Evolutionary conservation across 2,113 vertebrate genomes (phyloP), one percentile per base, ranked within the genome.

Genomic region (Dicaeum eximium): DNA sequence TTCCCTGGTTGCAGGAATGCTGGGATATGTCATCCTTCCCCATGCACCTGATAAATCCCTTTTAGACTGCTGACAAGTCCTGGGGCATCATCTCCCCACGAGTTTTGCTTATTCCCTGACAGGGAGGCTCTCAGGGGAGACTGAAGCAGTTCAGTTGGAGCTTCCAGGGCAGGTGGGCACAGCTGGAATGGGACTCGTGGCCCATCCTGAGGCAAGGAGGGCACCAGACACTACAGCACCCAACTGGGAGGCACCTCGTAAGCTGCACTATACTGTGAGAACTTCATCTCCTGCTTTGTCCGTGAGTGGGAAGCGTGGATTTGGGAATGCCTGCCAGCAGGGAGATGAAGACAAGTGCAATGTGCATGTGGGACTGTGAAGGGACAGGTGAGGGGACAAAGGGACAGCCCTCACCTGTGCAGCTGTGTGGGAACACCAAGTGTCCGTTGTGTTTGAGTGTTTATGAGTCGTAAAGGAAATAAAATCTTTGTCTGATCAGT

Each of bases 381-480:
- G 78, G 19, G 75, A n/a, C 42, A 30, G 83, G 40, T 0, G 31
- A 56, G 75, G 79, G 73, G 64, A 44, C 62, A 45, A 1, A 33
- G 80, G 5, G 51, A 11, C 13, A 60, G 75, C 58, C 17, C 65
- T 20, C 6, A 5, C 57, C 51, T 45, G 74, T 54, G 77, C 53
- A 64, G 84, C 58, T 75, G 77, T 61, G 74, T 53, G 82, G 65
- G 66, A 88, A 69, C 73, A 57, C 88, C 69, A 69, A 50, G 48
- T 88, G 51, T 78, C 56, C 0, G 31, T 94, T 71, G 92, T 94
- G 92, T 71, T 70, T 6, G 74, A 79, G 92, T 93, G 86, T 74
- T 81, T 45, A n/a, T 60, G 60, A 77, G 61, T 78, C 3, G 0
- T 91, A 44, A 90, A 92, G 66, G 92, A 93, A 97, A 97, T 97